phyloP scores from a whole-genome alignment of 2,113 vertebrate genomes.

The Urocolius indicus region DNA sequence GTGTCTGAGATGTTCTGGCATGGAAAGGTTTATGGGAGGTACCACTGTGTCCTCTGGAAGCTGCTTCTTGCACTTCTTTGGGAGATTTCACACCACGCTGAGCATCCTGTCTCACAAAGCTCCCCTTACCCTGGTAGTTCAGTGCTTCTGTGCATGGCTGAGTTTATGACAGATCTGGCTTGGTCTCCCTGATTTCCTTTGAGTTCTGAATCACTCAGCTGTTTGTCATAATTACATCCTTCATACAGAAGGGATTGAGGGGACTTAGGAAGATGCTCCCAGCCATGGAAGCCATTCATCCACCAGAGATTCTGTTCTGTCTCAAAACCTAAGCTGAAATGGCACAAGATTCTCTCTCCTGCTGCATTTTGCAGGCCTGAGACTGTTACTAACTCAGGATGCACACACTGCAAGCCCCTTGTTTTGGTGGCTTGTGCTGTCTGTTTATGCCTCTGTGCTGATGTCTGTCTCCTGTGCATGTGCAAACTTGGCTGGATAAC shows the following conservation, averaged over 20 bases:
- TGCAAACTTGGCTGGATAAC: background rate
- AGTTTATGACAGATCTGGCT: background rate
- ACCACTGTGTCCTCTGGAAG: background rate
- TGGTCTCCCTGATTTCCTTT: background rate
- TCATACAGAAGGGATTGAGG: background rate
- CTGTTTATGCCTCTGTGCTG: background rate
- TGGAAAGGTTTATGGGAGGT: background rate
- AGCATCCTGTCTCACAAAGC: background rate
- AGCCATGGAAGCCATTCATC: background rate
- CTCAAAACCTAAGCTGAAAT: background rate
- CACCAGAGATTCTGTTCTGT: background rate
- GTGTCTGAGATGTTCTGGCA: background rate
- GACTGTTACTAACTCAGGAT: background rate
- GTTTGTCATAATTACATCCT: conserved; percentile 22
- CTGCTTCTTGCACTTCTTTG: background rate
- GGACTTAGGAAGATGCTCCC: background rate
- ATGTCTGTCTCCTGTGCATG: background rate
- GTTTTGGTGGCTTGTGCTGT: background rate
- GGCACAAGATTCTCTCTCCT: background rate
- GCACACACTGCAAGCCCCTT: background rate
- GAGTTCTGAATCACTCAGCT: background rate
- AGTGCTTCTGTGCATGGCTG: background rate
- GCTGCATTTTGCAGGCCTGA: background rate
- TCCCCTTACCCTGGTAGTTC: background rate
- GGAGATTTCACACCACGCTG: background rate